Evolutionary conservation across 2,797 vertebrate genomes (phyloP), one percentile per base, ranked within the genome.

Genomic region (Ctenochaetus hawaiiensis): DNA sequence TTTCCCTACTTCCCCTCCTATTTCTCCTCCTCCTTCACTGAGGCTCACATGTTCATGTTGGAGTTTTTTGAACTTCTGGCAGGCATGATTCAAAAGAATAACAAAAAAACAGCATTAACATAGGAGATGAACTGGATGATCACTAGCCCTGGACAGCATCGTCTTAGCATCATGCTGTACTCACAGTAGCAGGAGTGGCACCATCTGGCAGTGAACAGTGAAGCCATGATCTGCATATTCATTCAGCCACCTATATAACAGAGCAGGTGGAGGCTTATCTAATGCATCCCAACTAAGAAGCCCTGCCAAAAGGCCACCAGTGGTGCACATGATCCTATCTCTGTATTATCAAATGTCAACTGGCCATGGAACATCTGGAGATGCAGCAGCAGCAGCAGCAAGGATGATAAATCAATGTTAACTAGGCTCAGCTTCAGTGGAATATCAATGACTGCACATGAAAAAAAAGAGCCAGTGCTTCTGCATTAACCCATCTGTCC

Each of bases 291-390:
- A 80, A 86, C 62, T 61, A 81, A 61, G 75, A 78, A 54, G 72
- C 70, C 59, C 30, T 22, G 73, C 75, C 70, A 72, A 58, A 58
- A 67, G 72, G 47, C 59, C 65, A 53, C 54, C 75, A 51, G 73
- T 65, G 22, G 64, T 64, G 69, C 68, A 70, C 49, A 65, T 57
- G 83, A 85, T 84, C 78, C 74, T 75, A 85, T 91, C 84, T 85
- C 17, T 74, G 74, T 43, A 41, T 82, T 71, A 87, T 89, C 90
- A 88, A 91, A 94, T 91, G 89, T 90, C 90, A 92, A 37, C 69
- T 61, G 63, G 74, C 77, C 69, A 75, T 68, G 6, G 54, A 89
- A 82, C 81, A 83, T 79, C 75, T 87, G 58, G 75, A 76, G 78
- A 75, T 43, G 48, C 59, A 58, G 72, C 68, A 30, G 26, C 26